Evolutionary conservation across 2,797 vertebrate genomes (phyloP).

Genomic region (Euthynnus affinis): DNA sequence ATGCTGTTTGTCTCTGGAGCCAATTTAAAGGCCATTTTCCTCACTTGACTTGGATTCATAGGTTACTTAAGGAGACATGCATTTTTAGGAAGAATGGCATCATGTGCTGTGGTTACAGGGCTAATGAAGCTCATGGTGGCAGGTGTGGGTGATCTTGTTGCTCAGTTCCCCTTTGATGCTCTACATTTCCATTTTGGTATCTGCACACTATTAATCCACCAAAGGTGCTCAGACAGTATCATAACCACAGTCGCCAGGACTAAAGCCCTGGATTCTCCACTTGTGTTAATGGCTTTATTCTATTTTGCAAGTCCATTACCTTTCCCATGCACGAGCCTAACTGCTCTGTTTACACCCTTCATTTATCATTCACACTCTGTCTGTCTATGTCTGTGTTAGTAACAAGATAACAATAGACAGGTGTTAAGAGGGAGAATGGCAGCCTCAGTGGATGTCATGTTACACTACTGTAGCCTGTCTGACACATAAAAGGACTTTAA

Average conservation of each 20-base stretch:
- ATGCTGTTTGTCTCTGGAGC: neutral
- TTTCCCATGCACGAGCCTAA: constrained; percentile 19
- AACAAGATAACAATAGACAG: constrained; percentile 68
- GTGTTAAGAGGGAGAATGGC: constrained; percentile 57
- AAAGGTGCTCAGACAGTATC: constrained; percentile 30
- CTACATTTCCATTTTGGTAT: constrained; percentile 46
- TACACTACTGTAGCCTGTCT: constrained; percentile 28
- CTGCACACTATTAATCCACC: constrained; percentile 41
- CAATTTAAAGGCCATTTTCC: no score
- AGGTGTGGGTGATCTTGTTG: constrained; percentile 48
- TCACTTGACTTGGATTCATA: no score
- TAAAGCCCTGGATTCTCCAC: constrained; percentile 42
- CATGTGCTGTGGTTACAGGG: constrained; percentile 9
- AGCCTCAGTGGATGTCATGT: constrained; percentile 45
- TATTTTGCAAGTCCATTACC: constrained; percentile 23
- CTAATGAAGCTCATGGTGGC: neutral
- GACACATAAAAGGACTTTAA: constrained; percentile 67
- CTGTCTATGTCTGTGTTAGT: constrained; percentile 17
- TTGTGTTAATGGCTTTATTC: constrained; percentile 35
- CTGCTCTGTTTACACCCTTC: constrained; percentile 45
- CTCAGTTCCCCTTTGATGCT: constrained; percentile 40
- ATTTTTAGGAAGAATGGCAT: neutral
- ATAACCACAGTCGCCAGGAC: constrained; percentile 27
- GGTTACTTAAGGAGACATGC: neutral
- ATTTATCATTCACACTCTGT: constrained; percentile 29